Base-by-base conservation (phyloP, 2,113 vertebrate species). In the Serilophus lunatus region DNA sequence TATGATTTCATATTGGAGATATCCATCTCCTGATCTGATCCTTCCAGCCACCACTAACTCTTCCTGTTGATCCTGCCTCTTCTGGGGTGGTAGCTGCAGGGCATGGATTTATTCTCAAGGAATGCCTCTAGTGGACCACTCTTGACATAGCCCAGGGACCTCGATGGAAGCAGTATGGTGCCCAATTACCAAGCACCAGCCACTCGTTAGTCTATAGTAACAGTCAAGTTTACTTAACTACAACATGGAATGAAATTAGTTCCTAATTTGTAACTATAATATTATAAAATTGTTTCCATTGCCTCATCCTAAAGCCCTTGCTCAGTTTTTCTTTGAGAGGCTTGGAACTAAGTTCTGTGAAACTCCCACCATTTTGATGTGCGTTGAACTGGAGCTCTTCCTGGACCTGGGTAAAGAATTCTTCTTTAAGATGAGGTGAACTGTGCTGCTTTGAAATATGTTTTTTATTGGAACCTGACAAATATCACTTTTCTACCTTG, bases 351-450 rank as follows among this genome's bases (percentile, higher is more conserved):
- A 85, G 29, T 82, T 91, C 44, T 28, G 22, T 13, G 36, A 81
- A 87, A 82, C 13, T 78, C 65, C 38, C 10, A 64, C 13, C 13
- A 13, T 88, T 82, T 65, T 49, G 6, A 66, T n/a, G 56, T 69
- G 38, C 40, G 60, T 36, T 92, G 83, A 88, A 91, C 15, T 24
- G 3, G 24, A 84, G 45, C 31, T 86, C 49, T 45, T 90, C 42
- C 35, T 59, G 29, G 47, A 64, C 23, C 35, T 86, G 18, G 14
- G 20, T 44, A 79, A 86, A 87, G 28, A 65, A 54, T 59, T 89
- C 82, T 59, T 89, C 82, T 85, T 95, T 61, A 93, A 92, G 86
- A 78, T 87, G 50, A 86, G 40, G 18, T 87, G 71, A 78, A 78
- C 33, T 69, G 44, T 64, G 44, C 23, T 81, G 42, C 56, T 92